Evolutionary conservation across 2,888 invertebrate species (phyloP).

Genomic region (Metellina segmentata): DNA sequence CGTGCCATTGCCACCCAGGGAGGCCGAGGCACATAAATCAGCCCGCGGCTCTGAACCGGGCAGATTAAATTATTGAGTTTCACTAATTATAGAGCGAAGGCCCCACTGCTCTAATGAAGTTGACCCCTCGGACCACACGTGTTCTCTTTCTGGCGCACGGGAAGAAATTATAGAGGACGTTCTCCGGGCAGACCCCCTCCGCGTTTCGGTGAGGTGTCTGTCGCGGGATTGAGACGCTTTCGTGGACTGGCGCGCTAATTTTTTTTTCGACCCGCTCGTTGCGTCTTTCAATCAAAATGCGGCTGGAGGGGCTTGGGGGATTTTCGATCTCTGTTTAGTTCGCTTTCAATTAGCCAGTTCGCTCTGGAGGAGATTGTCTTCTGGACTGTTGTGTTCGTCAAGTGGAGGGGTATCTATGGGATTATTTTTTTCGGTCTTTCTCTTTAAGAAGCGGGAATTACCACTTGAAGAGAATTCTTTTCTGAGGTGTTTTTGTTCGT

Average conservation of each 20-base stretch:
- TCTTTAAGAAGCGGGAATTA: too few relatives aligned
- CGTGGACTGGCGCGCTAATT: conserved; percentile 32
- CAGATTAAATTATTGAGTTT: conserved; percentile 77
- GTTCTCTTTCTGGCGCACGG: conserved; percentile 23
- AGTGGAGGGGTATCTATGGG: too few relatives aligned
- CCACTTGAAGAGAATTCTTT: too few relatives aligned
- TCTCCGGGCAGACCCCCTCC: conserved; percentile 28
- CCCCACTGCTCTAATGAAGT: conserved; percentile 74
- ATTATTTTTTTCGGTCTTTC: too few relatives aligned
- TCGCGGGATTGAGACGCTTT: conserved; percentile 67
- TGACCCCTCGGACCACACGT: conserved; percentile 74
- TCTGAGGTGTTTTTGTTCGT: too few relatives aligned
- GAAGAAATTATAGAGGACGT: conserved; percentile 73
- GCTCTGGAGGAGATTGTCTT: neutral
- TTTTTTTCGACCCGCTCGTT: conserved; percentile 13
- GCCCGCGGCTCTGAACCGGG: conserved; percentile 59
- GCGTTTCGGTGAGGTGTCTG: conserved; percentile 44
- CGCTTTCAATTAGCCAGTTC: conserved; percentile 29
- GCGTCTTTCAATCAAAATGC: conserved; percentile 57
- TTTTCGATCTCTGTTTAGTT: conserved; percentile 36
- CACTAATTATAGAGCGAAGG: conserved; percentile 74
- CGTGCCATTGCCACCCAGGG: conserved; percentile 75
- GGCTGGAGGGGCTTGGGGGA: neutral
- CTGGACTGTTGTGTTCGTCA: neutral
- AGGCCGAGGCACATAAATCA: conserved; percentile 73